phyloP scores from a whole-genome alignment of 2,797 vertebrate species.

The Falco naumanni region DNA sequence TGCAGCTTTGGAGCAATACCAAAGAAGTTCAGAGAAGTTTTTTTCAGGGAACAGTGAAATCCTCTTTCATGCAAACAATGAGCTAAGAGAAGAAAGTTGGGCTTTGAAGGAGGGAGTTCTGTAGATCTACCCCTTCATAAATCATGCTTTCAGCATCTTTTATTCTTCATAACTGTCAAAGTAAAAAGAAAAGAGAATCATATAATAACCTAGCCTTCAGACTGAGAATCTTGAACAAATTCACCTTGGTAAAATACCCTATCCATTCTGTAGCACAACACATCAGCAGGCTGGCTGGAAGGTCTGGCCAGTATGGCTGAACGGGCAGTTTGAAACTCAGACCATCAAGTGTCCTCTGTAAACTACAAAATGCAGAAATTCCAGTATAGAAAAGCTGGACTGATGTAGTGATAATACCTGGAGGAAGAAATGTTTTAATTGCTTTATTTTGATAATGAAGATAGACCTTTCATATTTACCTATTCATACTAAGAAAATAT shows the following conservation, averaged over 20 bases:
- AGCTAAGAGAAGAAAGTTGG: not conserved
- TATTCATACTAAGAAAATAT: not conserved
- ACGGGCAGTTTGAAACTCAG: not conserved
- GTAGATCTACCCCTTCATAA: conserved; percentile 29
- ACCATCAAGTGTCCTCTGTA: not conserved
- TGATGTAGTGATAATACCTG: not conserved
- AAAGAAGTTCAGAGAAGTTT: not conserved
- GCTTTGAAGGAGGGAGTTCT: conserved; percentile 29
- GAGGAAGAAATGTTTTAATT: not conserved
- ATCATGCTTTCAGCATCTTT: conserved; percentile 38
- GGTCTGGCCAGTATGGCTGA: not conserved
- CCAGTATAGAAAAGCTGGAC: not conserved
- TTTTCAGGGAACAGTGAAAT: not conserved
- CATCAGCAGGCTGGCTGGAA: not conserved
- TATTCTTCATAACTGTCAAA: conserved; percentile 22
- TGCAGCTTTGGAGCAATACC: not conserved
- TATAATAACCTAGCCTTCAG: not conserved
- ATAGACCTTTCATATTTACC: not conserved
- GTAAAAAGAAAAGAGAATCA: not conserved
- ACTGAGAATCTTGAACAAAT: not conserved
- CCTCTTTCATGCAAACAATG: not conserved
- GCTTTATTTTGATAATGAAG: not conserved
- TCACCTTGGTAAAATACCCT: not conserved
- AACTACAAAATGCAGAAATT: not conserved
- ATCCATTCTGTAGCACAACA: not conserved